These are phyloP conservation scores for Hydra vulgaris DNA, from an alignment of 30 jellyfish, hydroid and myxozoan genomes.

Conservation along the genomic window DNA sequence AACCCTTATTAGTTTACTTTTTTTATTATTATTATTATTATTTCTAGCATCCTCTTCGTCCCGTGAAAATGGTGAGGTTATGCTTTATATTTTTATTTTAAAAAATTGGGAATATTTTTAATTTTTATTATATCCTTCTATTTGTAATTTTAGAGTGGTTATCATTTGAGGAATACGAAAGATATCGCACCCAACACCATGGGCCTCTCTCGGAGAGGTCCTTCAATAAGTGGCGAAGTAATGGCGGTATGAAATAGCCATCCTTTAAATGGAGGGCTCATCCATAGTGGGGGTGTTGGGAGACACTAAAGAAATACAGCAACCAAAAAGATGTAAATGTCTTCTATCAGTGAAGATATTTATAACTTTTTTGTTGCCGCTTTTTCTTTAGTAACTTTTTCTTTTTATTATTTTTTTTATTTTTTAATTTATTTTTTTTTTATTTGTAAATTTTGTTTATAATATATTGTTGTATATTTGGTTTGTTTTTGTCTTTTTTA, in stretches of 20 bases:
- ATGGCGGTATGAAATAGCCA: not conserved
- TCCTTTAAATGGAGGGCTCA: not conserved
- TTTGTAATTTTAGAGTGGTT: not conserved
- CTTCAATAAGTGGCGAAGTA: not conserved
- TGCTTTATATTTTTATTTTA: not conserved
- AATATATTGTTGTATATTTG: not conserved
- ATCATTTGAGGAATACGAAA: not conserved
- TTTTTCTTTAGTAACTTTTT: too few species aligned
- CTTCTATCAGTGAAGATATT: not conserved
- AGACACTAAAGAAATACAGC: not conserved
- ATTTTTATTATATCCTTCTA: not conserved
- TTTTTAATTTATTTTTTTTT: too few species aligned
- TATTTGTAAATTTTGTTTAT: not conserved
- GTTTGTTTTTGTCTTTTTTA: not conserved
- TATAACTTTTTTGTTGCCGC: not conserved
- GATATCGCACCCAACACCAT: not conserved
- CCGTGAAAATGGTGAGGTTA: not conserved
- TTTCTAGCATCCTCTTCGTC: not conserved
- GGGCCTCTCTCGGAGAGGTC: not conserved
- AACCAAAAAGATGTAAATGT: not conserved
- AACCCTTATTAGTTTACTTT: not conserved
- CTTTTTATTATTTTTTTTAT: too few species aligned
- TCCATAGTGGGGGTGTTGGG: not conserved
- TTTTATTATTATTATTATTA: too few species aligned
- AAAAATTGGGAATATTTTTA: not conserved